Conservation (phyloP, 1,140 invertebrate genomes). For the Samia ricini region DNA sequence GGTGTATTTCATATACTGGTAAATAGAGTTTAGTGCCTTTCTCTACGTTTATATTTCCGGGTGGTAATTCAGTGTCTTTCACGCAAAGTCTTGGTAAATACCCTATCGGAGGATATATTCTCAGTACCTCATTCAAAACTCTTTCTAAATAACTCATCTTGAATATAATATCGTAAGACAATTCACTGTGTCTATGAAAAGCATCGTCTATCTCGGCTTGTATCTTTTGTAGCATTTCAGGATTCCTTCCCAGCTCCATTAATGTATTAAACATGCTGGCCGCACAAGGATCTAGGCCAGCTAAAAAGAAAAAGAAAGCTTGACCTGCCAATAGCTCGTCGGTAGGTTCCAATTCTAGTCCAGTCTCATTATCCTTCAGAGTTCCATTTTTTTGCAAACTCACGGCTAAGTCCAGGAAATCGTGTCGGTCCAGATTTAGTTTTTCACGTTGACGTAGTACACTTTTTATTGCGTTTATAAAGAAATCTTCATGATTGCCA, state of each 20-base stretch:
- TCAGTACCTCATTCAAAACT: slow-evolving; percentile 55
- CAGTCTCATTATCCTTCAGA: slow-evolving; percentile 26
- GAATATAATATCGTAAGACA: slow-evolving; percentile 59
- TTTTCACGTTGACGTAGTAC: slow-evolving; percentile 24
- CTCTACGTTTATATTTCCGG: slow-evolving; percentile 31
- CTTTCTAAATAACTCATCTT: slow-evolving; percentile 73
- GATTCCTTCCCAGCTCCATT: slow-evolving; percentile 75
- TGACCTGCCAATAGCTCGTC: slow-evolving; percentile 53
- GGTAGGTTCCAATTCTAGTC: slow-evolving; percentile 32
- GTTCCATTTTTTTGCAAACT: slow-evolving; percentile 30
- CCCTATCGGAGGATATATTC: slow-evolving; percentile 72
- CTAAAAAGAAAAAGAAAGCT: slow-evolving; percentile 67
- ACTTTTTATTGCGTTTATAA: slow-evolving; percentile 36
- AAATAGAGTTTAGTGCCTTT: slow-evolving; percentile 42
- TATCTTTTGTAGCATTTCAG: slow-evolving; percentile 75
- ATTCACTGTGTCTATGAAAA: slow-evolving; percentile 41
- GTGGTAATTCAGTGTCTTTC: slow-evolving; percentile 52
- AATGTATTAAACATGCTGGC: slow-evolving; percentile 66
- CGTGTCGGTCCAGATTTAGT: slow-evolving; percentile 25
- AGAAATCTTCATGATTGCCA: slow-evolving; percentile 37
- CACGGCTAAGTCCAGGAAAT: slow-evolving; percentile 38
- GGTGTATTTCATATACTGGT: slow-evolving; percentile 49
- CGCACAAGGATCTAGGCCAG: slow-evolving; percentile 81
- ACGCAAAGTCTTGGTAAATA: slow-evolving; percentile 58
- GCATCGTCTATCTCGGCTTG: slow-evolving; percentile 78